phyloP scores from a whole-genome alignment of 2,113 vertebrate genomes.

The Pituophis catenifer region DNA sequence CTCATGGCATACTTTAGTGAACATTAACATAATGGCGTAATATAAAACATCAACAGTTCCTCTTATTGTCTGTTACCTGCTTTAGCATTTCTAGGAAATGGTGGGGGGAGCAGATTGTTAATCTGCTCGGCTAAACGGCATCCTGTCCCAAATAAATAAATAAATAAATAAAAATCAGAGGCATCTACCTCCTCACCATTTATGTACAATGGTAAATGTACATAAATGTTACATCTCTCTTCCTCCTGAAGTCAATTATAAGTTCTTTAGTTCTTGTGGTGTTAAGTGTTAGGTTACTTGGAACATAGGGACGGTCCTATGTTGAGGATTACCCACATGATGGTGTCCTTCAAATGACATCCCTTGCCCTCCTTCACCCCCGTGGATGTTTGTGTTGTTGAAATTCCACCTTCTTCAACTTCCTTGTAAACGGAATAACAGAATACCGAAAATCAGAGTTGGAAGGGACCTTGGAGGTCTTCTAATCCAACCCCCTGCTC shows the following conservation, averaged over 20 bases:
- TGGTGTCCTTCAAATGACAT: neutral
- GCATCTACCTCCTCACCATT: too few relatives aligned
- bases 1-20: conserved; percentile 78
- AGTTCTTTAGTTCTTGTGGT: too few relatives aligned
- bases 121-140: conserved; percentile 63
- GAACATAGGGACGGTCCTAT: too few relatives aligned
- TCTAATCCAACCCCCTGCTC: neutral
- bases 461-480: neutral
- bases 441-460: neutral
- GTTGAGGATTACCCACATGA: neutral
- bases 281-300: too few relatives aligned
- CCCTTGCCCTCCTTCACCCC: neutral
- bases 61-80: conserved; percentile 70
- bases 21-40: conserved; percentile 76
- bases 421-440: conserved; percentile 10
- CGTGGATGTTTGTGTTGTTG: rapidly evolving
- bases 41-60: conserved; percentile 72
- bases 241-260: too few relatives aligned
- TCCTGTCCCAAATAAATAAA: conserved; percentile 51
- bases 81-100: conserved; percentile 61
- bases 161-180: conserved; percentile 8
- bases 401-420: conserved; percentile 24
- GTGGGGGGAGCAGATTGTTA: conserved; percentile 65
- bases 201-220: too few relatives aligned
- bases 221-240: too few relatives aligned